Evolutionary conservation across 2,113 vertebrate species (phyloP).

Genomic region (Coptodon bakossiorum): DNA sequence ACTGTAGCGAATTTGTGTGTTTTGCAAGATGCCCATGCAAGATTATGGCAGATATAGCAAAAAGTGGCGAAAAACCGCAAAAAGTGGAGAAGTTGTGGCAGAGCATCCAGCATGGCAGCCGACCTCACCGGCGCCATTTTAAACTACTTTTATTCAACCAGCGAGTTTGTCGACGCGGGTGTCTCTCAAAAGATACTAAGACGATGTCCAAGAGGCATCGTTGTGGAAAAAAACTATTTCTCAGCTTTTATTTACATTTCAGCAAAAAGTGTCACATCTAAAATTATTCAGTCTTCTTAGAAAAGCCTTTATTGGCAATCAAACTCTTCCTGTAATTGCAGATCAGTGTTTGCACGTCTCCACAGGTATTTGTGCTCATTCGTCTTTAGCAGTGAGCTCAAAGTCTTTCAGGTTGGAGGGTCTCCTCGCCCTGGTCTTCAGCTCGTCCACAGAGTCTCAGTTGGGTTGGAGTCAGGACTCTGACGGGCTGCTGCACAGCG

Average conservation of each 20-base stretch:
- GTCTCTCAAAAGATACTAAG: not conserved
- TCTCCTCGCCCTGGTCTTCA: not conserved
- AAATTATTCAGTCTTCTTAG: not conserved
- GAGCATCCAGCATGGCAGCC: too few species aligned
- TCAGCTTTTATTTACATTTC: not conserved
- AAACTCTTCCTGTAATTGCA: too few species aligned
- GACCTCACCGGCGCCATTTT: too few species aligned
- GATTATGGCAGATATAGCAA: too few species aligned
- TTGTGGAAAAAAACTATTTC: not conserved
- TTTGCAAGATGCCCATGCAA: too few species aligned
- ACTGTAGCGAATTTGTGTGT: too few species aligned
- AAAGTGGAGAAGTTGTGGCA: too few species aligned
- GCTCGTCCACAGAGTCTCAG: not conserved
- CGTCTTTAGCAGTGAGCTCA: not conserved
- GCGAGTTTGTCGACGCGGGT: fast-evolving
- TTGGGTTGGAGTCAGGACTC: not conserved
- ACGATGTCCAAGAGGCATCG: not conserved
- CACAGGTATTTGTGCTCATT: not conserved
- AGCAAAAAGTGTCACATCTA: not conserved
- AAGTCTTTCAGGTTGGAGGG: not conserved
- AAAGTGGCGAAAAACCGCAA: too few species aligned
- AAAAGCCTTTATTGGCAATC: not conserved
- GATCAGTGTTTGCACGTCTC: not conserved
- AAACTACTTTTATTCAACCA: not conserved
- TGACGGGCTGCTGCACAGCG: not conserved